Conservation (phyloP, 2,888 invertebrate species). For the Drosophila meridionalis region DNA sequence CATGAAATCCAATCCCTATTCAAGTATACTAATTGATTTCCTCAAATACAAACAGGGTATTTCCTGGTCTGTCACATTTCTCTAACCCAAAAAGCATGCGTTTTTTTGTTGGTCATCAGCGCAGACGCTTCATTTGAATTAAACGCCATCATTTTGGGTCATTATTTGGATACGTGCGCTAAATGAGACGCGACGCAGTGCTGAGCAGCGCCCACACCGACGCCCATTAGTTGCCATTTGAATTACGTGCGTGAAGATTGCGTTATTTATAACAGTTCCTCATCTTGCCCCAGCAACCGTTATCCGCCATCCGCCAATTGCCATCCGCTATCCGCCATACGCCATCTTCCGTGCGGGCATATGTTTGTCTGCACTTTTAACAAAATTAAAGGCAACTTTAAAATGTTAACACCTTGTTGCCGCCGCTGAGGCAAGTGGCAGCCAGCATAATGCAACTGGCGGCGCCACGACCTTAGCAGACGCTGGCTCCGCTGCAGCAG, state of each 20-base stretch:
- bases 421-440: constrained; percentile 29
- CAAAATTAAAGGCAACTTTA: constrained; percentile 72
- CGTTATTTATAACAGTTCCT: constrained; percentile 73
- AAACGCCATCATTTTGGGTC: constrained; percentile 82
- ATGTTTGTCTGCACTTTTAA: constrained; percentile 59
- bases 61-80: background rate
- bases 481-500: background rate
- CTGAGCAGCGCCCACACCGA: constrained; percentile 5
- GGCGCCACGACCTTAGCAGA: background rate
- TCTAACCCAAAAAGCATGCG: background rate
- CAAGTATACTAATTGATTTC: background rate
- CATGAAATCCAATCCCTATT: too few relatives aligned
- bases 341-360: constrained; percentile 15
- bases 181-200: constrained; percentile 77
- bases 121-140: constrained; percentile 68
- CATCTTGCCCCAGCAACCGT: background rate
- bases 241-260: constrained; percentile 81
- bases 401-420: constrained; percentile 73
- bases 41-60: constrained; percentile 16
- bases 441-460: constrained; percentile 45
- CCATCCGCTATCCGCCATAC: background rate
- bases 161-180: constrained; percentile 82
- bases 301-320: background rate
- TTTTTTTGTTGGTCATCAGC: constrained; percentile 64
- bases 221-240: constrained; percentile 72